Evolutionary conservation across 2,113 vertebrate genomes (phyloP), one percentile per base, ranked within the genome.

Genomic region (Callopanchax toddi): DNA sequence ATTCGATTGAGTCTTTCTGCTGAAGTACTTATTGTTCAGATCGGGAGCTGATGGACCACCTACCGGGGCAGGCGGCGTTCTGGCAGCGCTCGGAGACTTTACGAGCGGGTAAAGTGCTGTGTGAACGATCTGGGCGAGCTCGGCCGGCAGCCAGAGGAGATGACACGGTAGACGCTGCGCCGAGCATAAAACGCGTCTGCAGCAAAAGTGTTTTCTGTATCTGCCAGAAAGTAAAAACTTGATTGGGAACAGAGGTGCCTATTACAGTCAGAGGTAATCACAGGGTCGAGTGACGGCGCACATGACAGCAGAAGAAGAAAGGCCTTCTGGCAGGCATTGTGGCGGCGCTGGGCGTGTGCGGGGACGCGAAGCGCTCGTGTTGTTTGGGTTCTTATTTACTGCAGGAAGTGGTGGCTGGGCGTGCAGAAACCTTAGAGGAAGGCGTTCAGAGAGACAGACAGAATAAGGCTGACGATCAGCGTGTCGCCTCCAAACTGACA

Each of bases 211-310:
- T 85, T 85, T 70, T 79, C 71, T 82, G 78, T 83, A 76, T 67
- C 56, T 34, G 18, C 58, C 83, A 74, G 71, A 86, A 87, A 87
- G 83, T 81, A 76, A 79, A 84, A 86, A 69, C 53, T 72, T 88
- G 86, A 88, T 84, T 85, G 85, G 79, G 68, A 80, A 77, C 81
- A 76, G 74, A 88, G 82, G 85, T 82, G 72, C 79, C 76, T 73
- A 90, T 90, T 88, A 87, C 76, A 78, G 86, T 82, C 82, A 74
- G 78, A 55, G 72, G 76, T 90, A 90, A 90, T 89, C 71, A 85
- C 52, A 84, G 86, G 85, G 81, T 84, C 67, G 59, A 48, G 62
- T 58, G 78, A 78, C 46, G 61, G 79, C 64, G 60, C 40, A 49
- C 63, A 83, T 77, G 76, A 82, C 79, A 83, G 63, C 74, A 69